Evolutionary conservation across 2,797 vertebrate species (phyloP).

Genomic region (Myiotriccus ornatus): DNA sequence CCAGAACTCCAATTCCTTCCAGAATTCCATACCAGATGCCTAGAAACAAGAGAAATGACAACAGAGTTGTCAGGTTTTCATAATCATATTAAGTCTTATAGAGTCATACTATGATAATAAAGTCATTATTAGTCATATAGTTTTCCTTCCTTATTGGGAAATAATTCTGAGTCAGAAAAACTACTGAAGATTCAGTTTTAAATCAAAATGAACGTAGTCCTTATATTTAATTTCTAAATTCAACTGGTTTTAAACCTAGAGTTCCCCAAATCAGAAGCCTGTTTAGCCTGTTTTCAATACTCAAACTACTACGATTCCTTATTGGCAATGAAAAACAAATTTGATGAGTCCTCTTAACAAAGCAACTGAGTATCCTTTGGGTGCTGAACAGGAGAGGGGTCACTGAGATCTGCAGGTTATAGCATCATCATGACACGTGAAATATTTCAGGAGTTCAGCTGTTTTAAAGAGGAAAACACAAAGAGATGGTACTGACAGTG

Average conservation of each 20-base stretch:
- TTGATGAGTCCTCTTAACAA: neutral
- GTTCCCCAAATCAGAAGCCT: neutral
- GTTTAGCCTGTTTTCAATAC: neutral
- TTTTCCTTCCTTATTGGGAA: neutral
- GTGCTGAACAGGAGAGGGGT: neutral
- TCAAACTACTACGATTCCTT: neutral
- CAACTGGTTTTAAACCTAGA: neutral
- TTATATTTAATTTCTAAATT: neutral
- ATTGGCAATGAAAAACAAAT: neutral
- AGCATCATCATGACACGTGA: neutral
- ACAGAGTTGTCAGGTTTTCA: neutral
- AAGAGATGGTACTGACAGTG: neutral
- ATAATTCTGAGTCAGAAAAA: neutral
- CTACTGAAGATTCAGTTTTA: neutral
- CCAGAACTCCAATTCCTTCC: slow-evolving; percentile 95
- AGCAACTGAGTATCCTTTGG: neutral
- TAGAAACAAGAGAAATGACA: slow-evolving; percentile 59
- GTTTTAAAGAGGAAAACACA: neutral
- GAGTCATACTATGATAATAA: neutral
- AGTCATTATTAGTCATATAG: neutral
- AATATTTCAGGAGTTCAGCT: neutral
- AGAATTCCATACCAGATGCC: slow-evolving; percentile 99
- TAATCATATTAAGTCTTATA: neutral
- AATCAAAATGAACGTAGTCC: neutral
- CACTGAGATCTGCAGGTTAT: neutral